Percentiles rank a stretch among this genome's conserved stretches.
These are phyloP conservation scores for Adelosebastes latens DNA, from an alignment of 2,797 vertebrate species.

Conservation along the genomic window DNA sequence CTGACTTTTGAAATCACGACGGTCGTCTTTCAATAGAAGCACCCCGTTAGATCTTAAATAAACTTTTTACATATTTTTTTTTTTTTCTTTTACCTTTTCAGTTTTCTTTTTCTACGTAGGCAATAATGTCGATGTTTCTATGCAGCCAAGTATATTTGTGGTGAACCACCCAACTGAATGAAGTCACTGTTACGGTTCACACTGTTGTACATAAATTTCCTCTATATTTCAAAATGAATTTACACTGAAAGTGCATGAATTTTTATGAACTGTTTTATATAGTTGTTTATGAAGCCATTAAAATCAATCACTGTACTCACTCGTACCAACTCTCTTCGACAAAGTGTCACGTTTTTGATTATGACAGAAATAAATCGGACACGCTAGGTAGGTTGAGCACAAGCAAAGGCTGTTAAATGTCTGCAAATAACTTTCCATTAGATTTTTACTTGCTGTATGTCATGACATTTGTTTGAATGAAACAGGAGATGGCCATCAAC, in stretches of 20 bases:
- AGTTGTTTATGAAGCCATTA: slow-evolving; percentile 90
- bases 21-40: slow-evolving; percentile 67
- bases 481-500: neutral
- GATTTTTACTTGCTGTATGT: neutral
- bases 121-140: slow-evolving; percentile 97
- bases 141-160: slow-evolving; percentile 97
- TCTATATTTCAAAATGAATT: slow-evolving; percentile 98
- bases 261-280: slow-evolving; percentile 89
- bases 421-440: neutral
- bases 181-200: slow-evolving; percentile 94
- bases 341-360: slow-evolving; percentile 17
- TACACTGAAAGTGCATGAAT: slow-evolving; percentile 91
- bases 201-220: slow-evolving; percentile 94
- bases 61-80: slow-evolving; percentile 71
- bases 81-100: slow-evolving; percentile 61
- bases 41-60: slow-evolving; percentile 75
- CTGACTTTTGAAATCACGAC: slow-evolving; percentile 70
- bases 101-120: slow-evolving; percentile 85
- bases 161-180: slow-evolving; percentile 85
- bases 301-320: slow-evolving; percentile 87
- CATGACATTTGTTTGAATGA: neutral
- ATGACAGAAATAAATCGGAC: neutral
- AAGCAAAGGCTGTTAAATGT: neutral
- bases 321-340: slow-evolving; percentile 54
- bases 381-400: neutral